Evolutionary conservation across 2,797 vertebrate species (phyloP).

Genomic region (Florisuga fusca): DNA sequence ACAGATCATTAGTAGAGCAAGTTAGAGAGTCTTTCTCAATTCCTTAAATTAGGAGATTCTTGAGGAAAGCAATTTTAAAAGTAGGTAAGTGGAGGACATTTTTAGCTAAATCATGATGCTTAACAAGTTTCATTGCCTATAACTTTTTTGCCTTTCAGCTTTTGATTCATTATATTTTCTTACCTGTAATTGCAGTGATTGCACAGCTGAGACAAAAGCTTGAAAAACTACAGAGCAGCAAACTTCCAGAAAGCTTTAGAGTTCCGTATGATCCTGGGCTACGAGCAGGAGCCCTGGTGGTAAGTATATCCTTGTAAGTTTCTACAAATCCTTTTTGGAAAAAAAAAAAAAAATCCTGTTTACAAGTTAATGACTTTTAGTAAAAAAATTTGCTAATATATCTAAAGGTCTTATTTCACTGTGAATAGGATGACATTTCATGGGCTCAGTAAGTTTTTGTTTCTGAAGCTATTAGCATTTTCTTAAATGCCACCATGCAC

Average conservation of each 20-base stretch:
- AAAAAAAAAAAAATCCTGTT: background rate
- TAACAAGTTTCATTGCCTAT: background rate
- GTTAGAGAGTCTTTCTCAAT: background rate
- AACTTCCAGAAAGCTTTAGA: slow-evolving; percentile 91
- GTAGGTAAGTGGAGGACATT: background rate
- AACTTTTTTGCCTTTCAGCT: background rate
- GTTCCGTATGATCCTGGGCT: slow-evolving; percentile 97
- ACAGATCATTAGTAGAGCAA: background rate
- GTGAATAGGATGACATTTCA: background rate
- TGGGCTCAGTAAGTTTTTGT: background rate
- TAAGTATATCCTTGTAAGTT: slow-evolving; percentile 67
- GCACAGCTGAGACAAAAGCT: slow-evolving; percentile 93
- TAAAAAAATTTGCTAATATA: background rate
- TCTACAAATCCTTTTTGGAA: background rate
- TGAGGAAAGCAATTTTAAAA: background rate
- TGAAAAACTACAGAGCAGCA: slow-evolving; percentile 89
- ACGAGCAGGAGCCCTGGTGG: slow-evolving; percentile 91
- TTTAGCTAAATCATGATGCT: background rate
- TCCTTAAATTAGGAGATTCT: background rate
- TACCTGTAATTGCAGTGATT: slow-evolving; percentile 84
- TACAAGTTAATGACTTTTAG: background rate
- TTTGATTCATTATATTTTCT: slow-evolving; percentile 16
- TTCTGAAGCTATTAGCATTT: background rate
- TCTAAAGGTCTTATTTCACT: background rate
- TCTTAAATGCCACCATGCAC: background rate